Base-by-base conservation (phyloP, 1,140 invertebrate species). In the Sitodiplosis mosellana region DNA sequence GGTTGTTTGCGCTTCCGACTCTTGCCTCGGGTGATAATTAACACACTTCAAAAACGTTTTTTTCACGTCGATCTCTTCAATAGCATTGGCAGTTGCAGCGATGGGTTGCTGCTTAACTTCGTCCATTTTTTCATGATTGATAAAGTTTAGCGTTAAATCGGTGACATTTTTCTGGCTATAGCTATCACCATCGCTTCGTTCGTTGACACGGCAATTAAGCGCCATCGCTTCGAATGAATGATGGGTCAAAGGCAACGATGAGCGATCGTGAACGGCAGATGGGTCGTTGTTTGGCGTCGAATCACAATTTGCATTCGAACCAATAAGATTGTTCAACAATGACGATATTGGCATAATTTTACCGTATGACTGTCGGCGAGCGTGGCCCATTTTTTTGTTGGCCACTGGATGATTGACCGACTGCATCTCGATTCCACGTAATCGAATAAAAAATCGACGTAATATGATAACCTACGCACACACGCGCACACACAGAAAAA, bases 311-410 rank as follows among this genome's bases (percentile, higher is more conserved):
- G n/a, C 38, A 19, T 40, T n/a, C 4, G 14, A 40, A 12, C 38
- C 18, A 38, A 59, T 47, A 2, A 57, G 49, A 51, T 63, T 58
- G 4, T 63, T 38, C 1, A 63, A 46, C 21, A 63, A 37, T 2
- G 60, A 52, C 8, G 61, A 61, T 4, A 63, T 59, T 17, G 61
- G 61, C 60, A 63, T 63, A 6, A 59, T 53, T 46, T 63, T 63
- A 48, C 61, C 61, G 46, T 61, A 46, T 7, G 61, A 57, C 4
- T 59, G 57, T 19, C 56, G 57, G 1, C 61, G 56, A 1, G 57
- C 51, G 54, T 63, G 60, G 6, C 60, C 60, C 20, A 48, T 47
- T 45, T 56, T 57, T 33, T 54, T 54, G 2, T 33, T 11, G 1
- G 15, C n/a, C 7, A 49, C 45, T n/a, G 40, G 19, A 5, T 43